These are phyloP conservation scores for Onychomys torridus DNA, from an alignment of 2,797 vertebrate genomes.

Conservation along the genomic window DNA sequence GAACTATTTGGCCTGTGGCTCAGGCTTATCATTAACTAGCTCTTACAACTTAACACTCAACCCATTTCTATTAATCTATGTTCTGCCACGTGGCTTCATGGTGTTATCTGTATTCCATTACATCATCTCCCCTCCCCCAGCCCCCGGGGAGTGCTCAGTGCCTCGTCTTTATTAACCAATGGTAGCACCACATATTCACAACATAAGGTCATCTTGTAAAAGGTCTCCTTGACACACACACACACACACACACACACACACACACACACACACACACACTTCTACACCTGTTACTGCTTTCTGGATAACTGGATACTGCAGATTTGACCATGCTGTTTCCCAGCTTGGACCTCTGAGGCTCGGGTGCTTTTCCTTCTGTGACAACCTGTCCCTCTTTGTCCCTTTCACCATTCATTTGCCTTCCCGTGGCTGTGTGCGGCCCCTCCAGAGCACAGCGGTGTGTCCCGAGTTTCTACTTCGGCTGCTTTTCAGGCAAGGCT, in stretches of 20 bases:
- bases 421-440: not conserved
- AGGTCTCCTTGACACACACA: not conserved
- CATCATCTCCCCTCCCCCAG: no score
- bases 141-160: no score
- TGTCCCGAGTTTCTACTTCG: not conserved
- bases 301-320: slow-evolving; percentile 6
- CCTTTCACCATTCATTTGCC: not conserved
- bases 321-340: not conserved
- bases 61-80: no score
- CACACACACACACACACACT: not conserved
- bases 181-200: no score
- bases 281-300: not conserved
- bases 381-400: not conserved
- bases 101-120: no score
- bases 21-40: no score
- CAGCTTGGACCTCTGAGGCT: not conserved
- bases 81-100: no score
- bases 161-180: no score
- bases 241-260: not conserved
- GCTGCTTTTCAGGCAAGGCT: not conserved
- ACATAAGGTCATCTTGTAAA: not conserved
- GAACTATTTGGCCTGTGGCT: no score
- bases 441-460: not conserved
- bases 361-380: not conserved
- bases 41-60: no score